Evolutionary conservation across 1,140 invertebrate genomes (phyloP).

Genomic region (Listronotus bonariensis): DNA sequence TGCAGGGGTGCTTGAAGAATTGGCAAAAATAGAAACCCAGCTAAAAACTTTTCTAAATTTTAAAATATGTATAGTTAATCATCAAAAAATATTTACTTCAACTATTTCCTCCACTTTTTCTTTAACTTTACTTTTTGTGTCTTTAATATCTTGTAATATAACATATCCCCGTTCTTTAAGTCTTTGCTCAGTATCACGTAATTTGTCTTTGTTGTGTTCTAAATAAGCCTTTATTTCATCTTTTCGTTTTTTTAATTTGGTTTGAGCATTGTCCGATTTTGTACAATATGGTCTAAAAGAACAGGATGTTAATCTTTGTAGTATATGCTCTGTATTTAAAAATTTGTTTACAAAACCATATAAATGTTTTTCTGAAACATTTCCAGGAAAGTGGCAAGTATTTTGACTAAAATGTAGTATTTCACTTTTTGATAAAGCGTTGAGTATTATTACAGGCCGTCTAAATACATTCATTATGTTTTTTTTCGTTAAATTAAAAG

Average conservation of each 20-base stretch:
- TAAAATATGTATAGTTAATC: too few species aligned
- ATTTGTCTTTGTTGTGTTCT: slow-evolving; percentile 63
- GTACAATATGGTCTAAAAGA: slow-evolving; percentile 19
- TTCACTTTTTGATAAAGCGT: not conserved
- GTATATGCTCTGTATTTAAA: not conserved
- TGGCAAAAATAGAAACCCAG: too few species aligned
- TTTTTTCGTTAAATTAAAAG: not conserved
- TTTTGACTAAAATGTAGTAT: not conserved
- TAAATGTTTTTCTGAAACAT: not conserved
- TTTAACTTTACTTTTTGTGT: slow-evolving; percentile 64
- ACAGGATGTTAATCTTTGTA: slow-evolving; percentile 4
- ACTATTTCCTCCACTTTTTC: slow-evolving; percentile 71
- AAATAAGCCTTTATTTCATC: slow-evolving; percentile 53
- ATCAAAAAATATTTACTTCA: slow-evolving; percentile 57
- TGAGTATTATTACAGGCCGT: slow-evolving; percentile 1
- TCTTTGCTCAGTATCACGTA: slow-evolving; percentile 61
- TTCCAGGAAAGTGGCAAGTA: not conserved
- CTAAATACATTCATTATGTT: slow-evolving; percentile 9
- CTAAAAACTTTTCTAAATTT: too few species aligned
- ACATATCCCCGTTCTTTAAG: slow-evolving; percentile 63
- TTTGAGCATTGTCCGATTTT: not conserved
- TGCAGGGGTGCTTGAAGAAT: not conserved
- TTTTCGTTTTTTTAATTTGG: slow-evolving; percentile 36
- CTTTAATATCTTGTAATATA: slow-evolving; percentile 68
- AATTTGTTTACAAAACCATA: not conserved